Conservation (phyloP, 2,113 vertebrate species). For the Macheiramphus alcinus region DNA sequence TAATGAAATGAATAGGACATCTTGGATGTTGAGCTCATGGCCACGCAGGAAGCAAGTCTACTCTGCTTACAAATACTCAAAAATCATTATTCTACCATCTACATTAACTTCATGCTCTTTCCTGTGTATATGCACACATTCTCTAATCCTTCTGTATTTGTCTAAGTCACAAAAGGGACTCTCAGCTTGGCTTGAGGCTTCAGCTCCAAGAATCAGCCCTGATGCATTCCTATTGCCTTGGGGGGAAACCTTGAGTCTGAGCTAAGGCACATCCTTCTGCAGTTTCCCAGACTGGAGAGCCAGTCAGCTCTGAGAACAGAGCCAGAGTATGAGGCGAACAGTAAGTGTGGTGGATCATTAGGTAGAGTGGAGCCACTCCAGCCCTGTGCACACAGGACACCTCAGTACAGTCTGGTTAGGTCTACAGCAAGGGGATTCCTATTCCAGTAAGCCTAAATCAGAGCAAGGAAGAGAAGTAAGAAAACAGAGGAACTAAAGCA, state of each 20-base stretch:
- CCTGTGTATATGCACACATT: not conserved
- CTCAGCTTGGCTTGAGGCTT: not conserved
- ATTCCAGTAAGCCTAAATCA: not conserved
- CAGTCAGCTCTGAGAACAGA: not conserved
- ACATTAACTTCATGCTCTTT: not conserved
- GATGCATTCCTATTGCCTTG: accelerated
- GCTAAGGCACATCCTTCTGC: too few relatives aligned
- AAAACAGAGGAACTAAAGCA: not conserved
- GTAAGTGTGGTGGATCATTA: accelerated
- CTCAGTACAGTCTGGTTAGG: not conserved
- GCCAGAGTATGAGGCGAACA: not conserved
- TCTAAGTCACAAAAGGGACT: not conserved
- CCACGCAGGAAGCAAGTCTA: not conserved
- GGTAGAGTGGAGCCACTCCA: not conserved
- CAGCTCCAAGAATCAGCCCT: not conserved
- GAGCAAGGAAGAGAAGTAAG: not conserved
- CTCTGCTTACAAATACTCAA: not conserved
- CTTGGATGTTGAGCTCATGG: not conserved
- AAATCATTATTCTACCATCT: not conserved
- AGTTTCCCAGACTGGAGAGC: not conserved
- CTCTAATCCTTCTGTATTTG: not conserved
- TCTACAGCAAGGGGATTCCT: not conserved
- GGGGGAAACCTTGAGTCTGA: not conserved
- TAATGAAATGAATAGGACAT: not conserved
- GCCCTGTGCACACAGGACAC: not conserved